Percentiles rank a stretch among this genome's conserved stretches.
Evolutionary conservation across 2,797 vertebrate genomes (phyloP).

Genomic region (Brachymystax lenok): DNA sequence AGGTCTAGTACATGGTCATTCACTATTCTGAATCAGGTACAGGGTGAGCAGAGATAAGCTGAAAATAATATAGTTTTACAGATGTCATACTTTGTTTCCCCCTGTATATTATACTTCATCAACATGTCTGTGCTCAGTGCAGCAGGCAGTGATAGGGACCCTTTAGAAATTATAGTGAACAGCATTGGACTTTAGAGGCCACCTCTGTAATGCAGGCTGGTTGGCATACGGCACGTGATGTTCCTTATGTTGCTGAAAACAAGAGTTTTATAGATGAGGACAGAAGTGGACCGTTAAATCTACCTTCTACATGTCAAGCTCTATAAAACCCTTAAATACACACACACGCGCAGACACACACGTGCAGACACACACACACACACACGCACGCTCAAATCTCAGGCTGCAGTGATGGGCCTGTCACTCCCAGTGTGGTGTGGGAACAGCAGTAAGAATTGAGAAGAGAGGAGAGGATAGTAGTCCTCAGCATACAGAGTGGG

Average conservation of each 20-base stretch:
- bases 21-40: neutral
- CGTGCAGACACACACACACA: neutral
- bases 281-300: neutral
- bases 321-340: neutral
- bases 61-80: neutral
- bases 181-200: neutral
- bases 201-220: neutral
- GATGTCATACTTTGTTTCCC: neutral
- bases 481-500: conserved; percentile 10
- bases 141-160: neutral
- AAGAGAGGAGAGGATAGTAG: conserved; percentile 26
- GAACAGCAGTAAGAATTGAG: conserved; percentile 14
- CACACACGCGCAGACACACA: conserved; percentile 20
- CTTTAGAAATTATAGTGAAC: neutral
- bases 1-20: neutral
- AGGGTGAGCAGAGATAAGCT: neutral
- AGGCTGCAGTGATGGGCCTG: neutral
- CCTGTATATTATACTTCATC: neutral
- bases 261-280: neutral
- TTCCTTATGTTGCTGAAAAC: neutral
- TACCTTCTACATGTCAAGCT: neutral
- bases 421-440: conserved; percentile 1
- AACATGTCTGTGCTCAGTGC: neutral
- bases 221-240: neutral
- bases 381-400: neutral